Conservation (phyloP, 2,888 invertebrate species). For the Ditylenchus weischeri region DNA sequence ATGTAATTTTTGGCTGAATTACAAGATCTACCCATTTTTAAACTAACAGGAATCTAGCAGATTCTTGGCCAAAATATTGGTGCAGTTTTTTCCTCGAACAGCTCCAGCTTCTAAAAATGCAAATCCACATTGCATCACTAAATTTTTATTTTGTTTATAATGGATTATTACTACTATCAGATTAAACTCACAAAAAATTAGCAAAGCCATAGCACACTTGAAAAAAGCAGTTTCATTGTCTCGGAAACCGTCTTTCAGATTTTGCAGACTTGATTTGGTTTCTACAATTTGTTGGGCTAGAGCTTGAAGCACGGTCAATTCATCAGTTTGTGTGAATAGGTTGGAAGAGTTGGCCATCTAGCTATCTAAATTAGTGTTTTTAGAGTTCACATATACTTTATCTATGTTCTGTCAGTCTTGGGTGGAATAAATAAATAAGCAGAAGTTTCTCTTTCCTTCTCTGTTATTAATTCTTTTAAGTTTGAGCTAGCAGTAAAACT, state of each 20-base stretch:
- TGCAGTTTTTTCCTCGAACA: slow-evolving; percentile 63
- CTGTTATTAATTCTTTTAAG: no score
- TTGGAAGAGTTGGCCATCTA: no score
- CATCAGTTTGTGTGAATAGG: no score
- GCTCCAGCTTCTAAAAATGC: slow-evolving; percentile 64
- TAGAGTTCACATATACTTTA: no score
- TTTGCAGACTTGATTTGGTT: not conserved
- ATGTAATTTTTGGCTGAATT: not conserved
- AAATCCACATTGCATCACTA: slow-evolving; percentile 64
- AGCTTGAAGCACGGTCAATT: no score
- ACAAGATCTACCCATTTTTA: not conserved
- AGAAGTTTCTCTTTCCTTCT: no score
- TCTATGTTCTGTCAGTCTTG: no score
- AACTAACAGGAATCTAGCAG: slow-evolving; percentile 62
- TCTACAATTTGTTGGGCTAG: no score
- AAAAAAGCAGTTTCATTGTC: slow-evolving; percentile 27
- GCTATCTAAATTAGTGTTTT: no score
- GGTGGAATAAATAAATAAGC: no score
- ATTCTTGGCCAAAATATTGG: slow-evolving; percentile 64
- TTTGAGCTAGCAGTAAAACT: no score
- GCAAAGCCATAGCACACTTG: slow-evolving; percentile 21
- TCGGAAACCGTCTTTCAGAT: not conserved
- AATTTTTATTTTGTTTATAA: not conserved
- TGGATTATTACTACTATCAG: no score
- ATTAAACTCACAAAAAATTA: slow-evolving; percentile 18